Base-by-base conservation (phyloP, 2,797 vertebrate species). In the Choloepus didactylus region DNA sequence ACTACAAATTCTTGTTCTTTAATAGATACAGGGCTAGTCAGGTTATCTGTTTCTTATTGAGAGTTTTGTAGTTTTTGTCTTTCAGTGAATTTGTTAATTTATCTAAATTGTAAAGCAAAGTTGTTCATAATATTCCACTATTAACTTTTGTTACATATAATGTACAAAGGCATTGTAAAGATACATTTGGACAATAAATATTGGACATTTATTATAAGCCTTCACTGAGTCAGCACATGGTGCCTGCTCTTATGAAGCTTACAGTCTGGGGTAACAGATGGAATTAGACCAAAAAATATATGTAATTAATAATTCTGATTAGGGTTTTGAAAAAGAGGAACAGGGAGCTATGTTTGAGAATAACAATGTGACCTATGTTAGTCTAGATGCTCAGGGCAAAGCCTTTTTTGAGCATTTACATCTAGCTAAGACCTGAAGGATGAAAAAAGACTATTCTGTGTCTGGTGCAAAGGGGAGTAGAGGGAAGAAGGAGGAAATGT, bases 281-380 rank as follows among this genome's bases (percentile, higher is more conserved):
- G n/a, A 60, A 80, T 86, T 29, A 49, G 72, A 27, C 5, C 25
- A 75, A 49, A 27, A 75, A 16, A 75, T 46, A 46, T 15, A 46
- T 73, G 46, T 19, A 46, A 44, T 83, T 86, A 49, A 75, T 9
- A 49, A 19, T 79, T 77, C 4, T 70, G 46, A 35, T 31, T 16
- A 75, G 23, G n/a, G 35, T 44, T 92, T 56, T 56, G 54, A 83
- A 79, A 95, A 46, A 73, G n/a, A 83, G 89, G 6, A 85, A 56
- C 38, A 35, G 54, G 18, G 59, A 60, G 27, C 44, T 82, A 38
- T 29, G 9, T 83, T 87, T 94, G 69, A 89, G 25, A 69, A 51
- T 75, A 70, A 66, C 29, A 72, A 18, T 21, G 35, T 27, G 12
- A 29, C 14, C 54, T 62, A 27, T 35, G 4, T 64, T 69, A 46